Base-by-base conservation (phyloP, 2,888 invertebrate genomes). In the Cerceris rybyensis region DNA sequence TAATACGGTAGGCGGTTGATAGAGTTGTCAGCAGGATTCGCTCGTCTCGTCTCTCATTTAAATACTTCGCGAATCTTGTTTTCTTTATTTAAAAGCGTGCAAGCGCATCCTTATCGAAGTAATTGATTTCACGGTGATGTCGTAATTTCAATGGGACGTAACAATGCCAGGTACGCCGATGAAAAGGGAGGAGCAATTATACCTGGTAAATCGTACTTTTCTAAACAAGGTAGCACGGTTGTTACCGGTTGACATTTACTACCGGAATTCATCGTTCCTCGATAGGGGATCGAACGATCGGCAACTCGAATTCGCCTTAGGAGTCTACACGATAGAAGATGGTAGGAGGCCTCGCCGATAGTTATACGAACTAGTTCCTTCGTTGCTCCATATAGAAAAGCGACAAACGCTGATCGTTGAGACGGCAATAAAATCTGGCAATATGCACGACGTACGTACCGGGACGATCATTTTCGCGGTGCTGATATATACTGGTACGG, bases 391-490 rank as follows among this genome's bases (percentile, higher is more conserved):
- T 81, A 76, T 81, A 81, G 81, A 78, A 83, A 75, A 78, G 75
- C 76, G 81, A 83, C 81, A 73, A 78, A 78, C 85, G 63, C 70
- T 65, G 80, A 81, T 79, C 81, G 74, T 54, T 66, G 72, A 7
- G 42, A 14, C 39, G 80, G 87, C 74, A 87, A 88, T 88, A 88
- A 88, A 88, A 88, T 84, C 78, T 63, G 58, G 70, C 82, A 80
- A 78, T 80, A 85, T 80, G 83, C 83, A 73, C 80, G 72, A 64
- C 75, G 72, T 60, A 72, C 71, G 75, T 69, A 84, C 69, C 65
- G 39, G 57, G 64, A 78, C 84, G 86, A 89, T 90, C 85, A 90
- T 89, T 90, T 88, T 90, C 87, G 82, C 87, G 63, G 79, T 71
- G 75, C 84, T 85, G 86, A 90, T 90, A 88, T 88, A 87, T 85